phyloP scores from a whole-genome alignment of 2,888 invertebrate species.

The Lordiphosa andalusiaca region DNA sequence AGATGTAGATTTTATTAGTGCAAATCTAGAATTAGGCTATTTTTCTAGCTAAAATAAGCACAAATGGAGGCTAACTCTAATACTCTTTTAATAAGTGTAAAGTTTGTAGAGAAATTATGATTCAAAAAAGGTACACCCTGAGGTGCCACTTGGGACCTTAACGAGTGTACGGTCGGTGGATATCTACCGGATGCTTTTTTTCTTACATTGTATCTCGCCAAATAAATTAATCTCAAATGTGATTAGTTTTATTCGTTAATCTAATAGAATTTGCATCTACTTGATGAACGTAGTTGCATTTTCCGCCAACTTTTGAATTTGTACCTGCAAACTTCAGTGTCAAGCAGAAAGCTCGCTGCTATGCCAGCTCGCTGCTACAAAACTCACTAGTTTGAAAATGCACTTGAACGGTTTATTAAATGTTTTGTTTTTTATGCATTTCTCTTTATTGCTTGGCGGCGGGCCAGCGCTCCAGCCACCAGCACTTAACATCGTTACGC shows the following conservation, averaged over 20 bases:
- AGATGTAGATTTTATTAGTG: too few species aligned
- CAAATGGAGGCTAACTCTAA: constrained; percentile 47
- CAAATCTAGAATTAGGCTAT: constrained; percentile 43
- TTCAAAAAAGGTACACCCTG: neutral
- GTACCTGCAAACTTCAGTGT: too few species aligned
- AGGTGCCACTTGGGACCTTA: neutral
- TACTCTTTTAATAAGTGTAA: constrained; percentile 8
- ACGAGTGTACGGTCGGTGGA: too few species aligned
- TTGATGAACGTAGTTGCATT: too few species aligned
- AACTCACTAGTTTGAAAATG: neutral
- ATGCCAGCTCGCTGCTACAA: neutral
- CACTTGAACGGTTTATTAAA: constrained; percentile 27
- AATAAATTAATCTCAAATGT: too few species aligned
- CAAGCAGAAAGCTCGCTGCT: too few species aligned
- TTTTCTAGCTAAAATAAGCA: constrained; percentile 31
- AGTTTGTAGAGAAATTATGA: constrained; percentile 16
- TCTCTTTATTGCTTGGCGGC: constrained; percentile 31
- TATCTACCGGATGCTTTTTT: too few species aligned
- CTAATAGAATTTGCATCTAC: too few species aligned
- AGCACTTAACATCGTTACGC: constrained; percentile 34
- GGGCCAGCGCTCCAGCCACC: constrained; percentile 31
- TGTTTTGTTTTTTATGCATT: constrained; percentile 28
- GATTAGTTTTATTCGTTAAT: too few species aligned
- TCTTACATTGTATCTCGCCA: too few species aligned
- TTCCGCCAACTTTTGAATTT: too few species aligned